Conservation (phyloP, 2,113 vertebrate species). For the Chaetorhynchus papuensis region DNA sequence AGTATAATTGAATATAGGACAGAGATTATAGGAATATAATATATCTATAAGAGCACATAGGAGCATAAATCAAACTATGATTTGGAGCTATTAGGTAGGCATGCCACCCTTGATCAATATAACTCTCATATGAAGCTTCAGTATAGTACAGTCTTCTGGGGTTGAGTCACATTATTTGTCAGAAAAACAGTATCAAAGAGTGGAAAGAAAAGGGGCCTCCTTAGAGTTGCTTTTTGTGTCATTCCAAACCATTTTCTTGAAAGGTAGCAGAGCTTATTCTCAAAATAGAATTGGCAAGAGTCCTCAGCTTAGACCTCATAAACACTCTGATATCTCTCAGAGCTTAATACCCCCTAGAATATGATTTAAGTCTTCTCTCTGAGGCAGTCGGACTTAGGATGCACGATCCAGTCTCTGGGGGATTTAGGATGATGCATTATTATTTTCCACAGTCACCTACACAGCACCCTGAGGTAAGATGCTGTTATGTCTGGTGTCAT, state of each 20-base stretch:
- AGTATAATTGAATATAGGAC: neutral
- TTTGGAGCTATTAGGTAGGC: neutral
- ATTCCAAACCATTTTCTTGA: conserved; percentile 8
- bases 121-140: neutral
- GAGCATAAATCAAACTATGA: neutral
- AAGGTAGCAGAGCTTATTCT: neutral
- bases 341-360: conserved; percentile 19
- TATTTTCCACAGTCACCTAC: conserved; percentile 48
- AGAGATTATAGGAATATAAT: neutral
- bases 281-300: conserved; percentile 33
- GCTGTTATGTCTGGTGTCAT: neutral
- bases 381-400: neutral
- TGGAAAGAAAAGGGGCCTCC: neutral
- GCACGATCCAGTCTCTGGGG: neutral
- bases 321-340: neutral
- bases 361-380: conserved; percentile 13
- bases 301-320: conserved; percentile 2
- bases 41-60: neutral
- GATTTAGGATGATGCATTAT: conserved; percentile 27
- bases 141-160: neutral
- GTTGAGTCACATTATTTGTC: neutral
- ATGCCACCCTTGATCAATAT: neutral
- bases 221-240: neutral
- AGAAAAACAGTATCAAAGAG: neutral
- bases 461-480: conserved; percentile 7